These are phyloP conservation scores for Cataglyphis altisquamis DNA, from an alignment of 2,888 invertebrate species.

Conservation along the genomic window DNA sequence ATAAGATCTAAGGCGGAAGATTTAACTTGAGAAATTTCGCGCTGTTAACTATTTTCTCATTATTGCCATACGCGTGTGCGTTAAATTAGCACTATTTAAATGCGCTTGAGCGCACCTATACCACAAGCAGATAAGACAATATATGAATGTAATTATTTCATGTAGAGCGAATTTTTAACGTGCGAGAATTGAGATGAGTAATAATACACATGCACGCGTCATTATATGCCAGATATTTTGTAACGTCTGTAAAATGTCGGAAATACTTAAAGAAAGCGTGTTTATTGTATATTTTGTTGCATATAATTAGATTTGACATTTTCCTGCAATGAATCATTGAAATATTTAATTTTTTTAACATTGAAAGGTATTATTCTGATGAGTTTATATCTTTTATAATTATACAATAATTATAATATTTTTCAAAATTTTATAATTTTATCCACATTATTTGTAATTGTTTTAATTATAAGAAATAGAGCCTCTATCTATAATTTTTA, in stretches of 20 bases:
- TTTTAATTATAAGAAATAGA: conserved; percentile 6
- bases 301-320: not conserved
- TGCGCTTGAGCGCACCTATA: not conserved
- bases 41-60: conserved; percentile 8
- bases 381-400: not conserved
- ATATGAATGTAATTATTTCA: conserved; percentile 26
- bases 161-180: not conserved
- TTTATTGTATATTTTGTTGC: not conserved
- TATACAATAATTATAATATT: not conserved
- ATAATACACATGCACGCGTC: not conserved
- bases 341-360: not conserved
- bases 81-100: conserved; percentile 42
- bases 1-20: conserved; percentile 23
- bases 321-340: not conserved
- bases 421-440: too few relatives aligned
- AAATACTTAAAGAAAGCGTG: conserved; percentile 10
- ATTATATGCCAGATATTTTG: conserved; percentile 6
- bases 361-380: not conserved
- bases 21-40: conserved; percentile 36
- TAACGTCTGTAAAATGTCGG: not conserved
- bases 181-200: conserved; percentile 32
- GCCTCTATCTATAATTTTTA: not conserved
- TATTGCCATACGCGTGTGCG: conserved; percentile 23
- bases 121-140: conserved; percentile 13
- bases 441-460: not conserved